Evolutionary conservation across 2,888 invertebrate species (phyloP).

Genomic region (Epiperipatus broadwayi): DNA sequence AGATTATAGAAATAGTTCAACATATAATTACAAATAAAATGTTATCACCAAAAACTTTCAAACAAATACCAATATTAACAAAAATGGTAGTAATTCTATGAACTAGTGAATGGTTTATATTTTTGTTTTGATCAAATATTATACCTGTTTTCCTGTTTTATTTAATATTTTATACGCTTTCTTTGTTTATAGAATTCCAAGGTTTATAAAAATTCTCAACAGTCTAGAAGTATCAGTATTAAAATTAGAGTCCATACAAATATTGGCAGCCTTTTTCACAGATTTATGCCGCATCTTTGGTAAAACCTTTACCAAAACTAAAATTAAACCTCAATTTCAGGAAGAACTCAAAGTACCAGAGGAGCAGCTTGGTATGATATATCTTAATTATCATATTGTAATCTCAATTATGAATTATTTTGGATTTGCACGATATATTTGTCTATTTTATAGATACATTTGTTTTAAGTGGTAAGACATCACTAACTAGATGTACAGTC

Average conservation of each 20-base stretch:
- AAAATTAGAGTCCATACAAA: too few relatives aligned
- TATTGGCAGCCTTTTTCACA: conserved; percentile 38
- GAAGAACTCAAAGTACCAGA: conserved; percentile 23
- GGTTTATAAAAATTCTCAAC: conserved; percentile 37
- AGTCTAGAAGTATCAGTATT: conserved; percentile 35
- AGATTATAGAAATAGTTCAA: too few relatives aligned
- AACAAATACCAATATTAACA: too few relatives aligned
- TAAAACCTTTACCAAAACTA: conserved; percentile 36
- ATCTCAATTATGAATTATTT: too few relatives aligned
- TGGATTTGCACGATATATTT: too few relatives aligned
- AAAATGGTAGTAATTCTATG: too few relatives aligned
- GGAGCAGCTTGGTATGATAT: conserved; percentile 22
- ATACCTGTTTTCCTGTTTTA: not conserved
- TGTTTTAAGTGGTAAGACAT: conserved; percentile 22
- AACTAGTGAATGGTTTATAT: too few relatives aligned
- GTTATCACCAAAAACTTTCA: too few relatives aligned
- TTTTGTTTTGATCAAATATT: conserved; percentile 1
- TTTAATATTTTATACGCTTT: conserved; percentile 12
- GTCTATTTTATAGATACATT: too few relatives aligned
- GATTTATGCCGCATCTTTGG: conserved; percentile 46
- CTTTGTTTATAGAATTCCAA: conserved; percentile 35
- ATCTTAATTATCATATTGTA: too few relatives aligned
- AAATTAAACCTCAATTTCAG: conserved; percentile 27
- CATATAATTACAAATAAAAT: too few relatives aligned
- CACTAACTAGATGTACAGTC: conserved; percentile 25